Evolutionary conservation across 2,797 vertebrate genomes (phyloP).

Genomic region (Mareca penelope): DNA sequence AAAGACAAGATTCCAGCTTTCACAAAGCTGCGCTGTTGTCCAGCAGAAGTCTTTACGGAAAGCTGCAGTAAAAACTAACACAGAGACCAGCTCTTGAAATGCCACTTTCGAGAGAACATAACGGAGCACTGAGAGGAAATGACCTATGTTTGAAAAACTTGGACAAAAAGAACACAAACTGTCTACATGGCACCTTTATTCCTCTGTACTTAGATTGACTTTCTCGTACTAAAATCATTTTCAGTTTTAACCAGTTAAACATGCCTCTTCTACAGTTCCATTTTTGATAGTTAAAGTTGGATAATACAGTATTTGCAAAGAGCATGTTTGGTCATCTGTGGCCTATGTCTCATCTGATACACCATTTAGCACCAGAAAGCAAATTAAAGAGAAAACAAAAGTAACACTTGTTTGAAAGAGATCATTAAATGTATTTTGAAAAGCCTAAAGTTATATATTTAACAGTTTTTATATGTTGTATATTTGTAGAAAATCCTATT

Average conservation of each 20-base stretch:
- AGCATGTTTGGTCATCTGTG: conserved; percentile 85
- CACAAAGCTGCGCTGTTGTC: conserved; percentile 61
- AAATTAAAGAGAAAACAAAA: conserved; percentile 80
- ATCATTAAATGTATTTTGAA: conserved; percentile 99
- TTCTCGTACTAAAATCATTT: conserved; percentile 88
- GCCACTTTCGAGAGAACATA: conserved; percentile 45
- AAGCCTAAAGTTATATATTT: conserved; percentile 99
- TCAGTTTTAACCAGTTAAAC: conserved; percentile 89
- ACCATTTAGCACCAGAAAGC: conserved; percentile 84
- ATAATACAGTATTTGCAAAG: conserved; percentile 84
- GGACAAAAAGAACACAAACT: conserved; percentile 41
- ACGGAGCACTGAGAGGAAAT: conserved; percentile 58
- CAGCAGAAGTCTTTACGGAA: conserved; percentile 53
- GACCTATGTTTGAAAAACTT: conserved; percentile 46
- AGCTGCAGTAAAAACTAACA: conserved; percentile 55
- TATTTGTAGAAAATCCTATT: conserved; percentile 99
- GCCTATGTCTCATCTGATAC: conserved; percentile 78
- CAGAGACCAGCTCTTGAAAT: conserved; percentile 65
- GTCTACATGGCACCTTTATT: conserved; percentile 82
- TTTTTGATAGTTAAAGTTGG: conserved; percentile 89
- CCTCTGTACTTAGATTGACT: conserved; percentile 83
- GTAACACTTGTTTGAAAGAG: conserved; percentile 88
- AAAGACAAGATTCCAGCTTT: conserved; percentile 66
- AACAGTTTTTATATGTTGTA: conserved; percentile 99
- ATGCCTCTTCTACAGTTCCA: conserved; percentile 85